A percentile compares a stretch with the other conserved stretches of the same genome.
Evolutionary conservation across 2,888 invertebrate species (phyloP).

Genomic region (Hyalella azteca): DNA sequence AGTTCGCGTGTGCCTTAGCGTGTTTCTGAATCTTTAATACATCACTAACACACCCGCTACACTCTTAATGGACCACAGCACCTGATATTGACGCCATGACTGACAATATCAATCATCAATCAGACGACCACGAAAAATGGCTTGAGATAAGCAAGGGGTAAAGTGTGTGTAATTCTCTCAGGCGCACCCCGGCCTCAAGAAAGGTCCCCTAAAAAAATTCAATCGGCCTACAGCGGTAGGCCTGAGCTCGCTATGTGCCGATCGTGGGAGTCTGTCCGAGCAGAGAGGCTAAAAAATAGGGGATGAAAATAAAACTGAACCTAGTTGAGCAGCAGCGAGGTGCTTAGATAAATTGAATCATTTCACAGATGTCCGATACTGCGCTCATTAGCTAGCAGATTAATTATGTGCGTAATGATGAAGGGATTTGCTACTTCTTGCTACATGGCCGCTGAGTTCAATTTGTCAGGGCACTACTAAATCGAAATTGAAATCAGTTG

Average conservation of each 20-base stretch:
- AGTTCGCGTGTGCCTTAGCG: no score
- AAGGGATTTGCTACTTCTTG: no score
- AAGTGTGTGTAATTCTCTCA: neutral
- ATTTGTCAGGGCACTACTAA: no score
- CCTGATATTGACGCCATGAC: constrained; percentile 2
- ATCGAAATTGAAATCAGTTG: no score
- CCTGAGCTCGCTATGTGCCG: neutral
- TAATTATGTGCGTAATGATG: no score
- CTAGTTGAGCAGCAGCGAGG: neutral
- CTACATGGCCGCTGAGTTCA: no score
- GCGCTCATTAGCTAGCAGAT: no score
- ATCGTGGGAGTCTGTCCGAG: constrained; percentile 22
- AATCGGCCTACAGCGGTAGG: neutral
- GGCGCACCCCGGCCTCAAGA: neutral
- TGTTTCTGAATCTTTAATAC: constrained; percentile 9
- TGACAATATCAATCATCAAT: constrained; percentile 30
- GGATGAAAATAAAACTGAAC: no score
- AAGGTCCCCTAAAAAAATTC: neutral
- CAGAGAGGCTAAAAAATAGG: no score
- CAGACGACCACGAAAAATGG: constrained; percentile 13
- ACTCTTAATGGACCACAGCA: neutral
- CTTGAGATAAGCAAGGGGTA: constrained; percentile 21
- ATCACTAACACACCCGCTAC: constrained; percentile 2
- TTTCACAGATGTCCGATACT: no score
- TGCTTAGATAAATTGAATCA: no score